Conservation (phyloP, 2,888 invertebrate genomes). For the Hirtodrosophila duncani region DNA sequence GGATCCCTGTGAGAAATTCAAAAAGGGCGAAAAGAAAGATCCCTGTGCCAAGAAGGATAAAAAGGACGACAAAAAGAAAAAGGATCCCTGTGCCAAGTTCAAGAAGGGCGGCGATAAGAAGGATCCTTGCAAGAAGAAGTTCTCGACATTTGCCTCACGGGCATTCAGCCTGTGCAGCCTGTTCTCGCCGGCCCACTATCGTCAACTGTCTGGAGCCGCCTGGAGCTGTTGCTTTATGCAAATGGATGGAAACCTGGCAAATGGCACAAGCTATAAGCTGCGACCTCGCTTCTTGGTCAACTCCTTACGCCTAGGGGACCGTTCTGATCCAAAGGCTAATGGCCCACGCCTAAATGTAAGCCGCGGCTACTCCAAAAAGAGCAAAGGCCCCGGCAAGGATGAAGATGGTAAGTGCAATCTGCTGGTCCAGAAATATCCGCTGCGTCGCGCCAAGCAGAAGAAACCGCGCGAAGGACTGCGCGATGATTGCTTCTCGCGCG, state of each 20-base stretch:
- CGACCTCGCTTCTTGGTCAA: slow-evolving; percentile 18
- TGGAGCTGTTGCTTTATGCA: not conserved
- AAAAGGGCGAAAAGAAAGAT: slow-evolving; percentile 8
- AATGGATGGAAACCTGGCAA: not conserved
- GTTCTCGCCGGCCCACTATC: not conserved
- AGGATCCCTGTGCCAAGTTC: slow-evolving; percentile 6
- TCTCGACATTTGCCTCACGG: slow-evolving; percentile 24
- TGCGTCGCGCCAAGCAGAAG: slow-evolving; percentile 20
- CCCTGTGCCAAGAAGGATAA: slow-evolving; percentile 13
- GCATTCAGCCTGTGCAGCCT: slow-evolving; percentile 3
- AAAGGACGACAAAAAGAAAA: slow-evolving; percentile 5
- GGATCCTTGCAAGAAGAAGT: slow-evolving; percentile 31
- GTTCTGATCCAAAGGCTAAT: too few species aligned
- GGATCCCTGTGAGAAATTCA: slow-evolving; percentile 12
- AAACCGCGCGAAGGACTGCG: slow-evolving; percentile 30
- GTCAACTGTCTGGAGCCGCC: slow-evolving; percentile 5
- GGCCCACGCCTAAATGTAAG: too few species aligned
- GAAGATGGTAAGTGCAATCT: slow-evolving; percentile 23
- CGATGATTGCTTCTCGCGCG: slow-evolving; percentile 29
- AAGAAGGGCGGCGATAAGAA: not conserved
- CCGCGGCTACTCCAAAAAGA: slow-evolving; percentile 13
- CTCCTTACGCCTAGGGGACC: too few species aligned
- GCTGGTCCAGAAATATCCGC: not conserved
- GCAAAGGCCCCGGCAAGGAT: slow-evolving; percentile 5
- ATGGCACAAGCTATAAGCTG: not conserved